phyloP scores from a whole-genome alignment of 2,888 invertebrate genomes.

The Dynastes maya region DNA sequence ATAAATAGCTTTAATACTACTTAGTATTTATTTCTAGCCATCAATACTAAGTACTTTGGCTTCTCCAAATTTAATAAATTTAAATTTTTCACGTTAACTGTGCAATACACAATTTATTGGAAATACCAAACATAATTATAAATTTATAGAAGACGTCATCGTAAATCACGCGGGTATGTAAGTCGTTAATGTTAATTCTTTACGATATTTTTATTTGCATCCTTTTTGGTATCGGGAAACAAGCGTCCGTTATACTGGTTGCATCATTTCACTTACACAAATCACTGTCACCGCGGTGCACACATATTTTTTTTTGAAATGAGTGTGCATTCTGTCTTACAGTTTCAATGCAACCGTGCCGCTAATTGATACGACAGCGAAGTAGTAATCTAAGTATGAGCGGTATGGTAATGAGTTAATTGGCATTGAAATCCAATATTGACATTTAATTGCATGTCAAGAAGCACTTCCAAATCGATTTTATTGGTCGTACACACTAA shows the following conservation, averaged over 20 bases:
- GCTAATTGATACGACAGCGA: constrained; percentile 22
- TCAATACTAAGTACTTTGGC: background rate
- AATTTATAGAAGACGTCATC: constrained; percentile 13
- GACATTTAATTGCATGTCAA: constrained; percentile 26
- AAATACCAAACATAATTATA: constrained; percentile 24
- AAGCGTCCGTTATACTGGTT: constrained; percentile 10
- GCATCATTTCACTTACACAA: constrained; percentile 29
- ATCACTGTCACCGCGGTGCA: constrained; percentile 22
- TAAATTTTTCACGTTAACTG: background rate
- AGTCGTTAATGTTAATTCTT: constrained; percentile 4
- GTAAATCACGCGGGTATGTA: constrained; percentile 10
- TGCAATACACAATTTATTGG: constrained; percentile 5
- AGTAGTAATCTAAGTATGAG: constrained; percentile 15
- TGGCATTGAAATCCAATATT: constrained; percentile 39
- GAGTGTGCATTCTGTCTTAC: background rate
- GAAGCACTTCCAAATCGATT: constrained; percentile 7
- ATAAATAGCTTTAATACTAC: too few relatives aligned
- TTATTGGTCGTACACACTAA: background rate
- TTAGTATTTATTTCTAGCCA: constrained; percentile 1
- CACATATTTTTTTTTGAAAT: constrained; percentile 3
- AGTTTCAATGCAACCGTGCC: background rate
- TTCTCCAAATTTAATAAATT: background rate
- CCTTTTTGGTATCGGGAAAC: background rate
- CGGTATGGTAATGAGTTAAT: constrained; percentile 37
- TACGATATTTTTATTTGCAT: constrained; percentile 15